Evolutionary conservation across 1,140 invertebrate genomes (phyloP), one percentile per base, ranked within the genome.

Genomic region (Lineus longissimus): DNA sequence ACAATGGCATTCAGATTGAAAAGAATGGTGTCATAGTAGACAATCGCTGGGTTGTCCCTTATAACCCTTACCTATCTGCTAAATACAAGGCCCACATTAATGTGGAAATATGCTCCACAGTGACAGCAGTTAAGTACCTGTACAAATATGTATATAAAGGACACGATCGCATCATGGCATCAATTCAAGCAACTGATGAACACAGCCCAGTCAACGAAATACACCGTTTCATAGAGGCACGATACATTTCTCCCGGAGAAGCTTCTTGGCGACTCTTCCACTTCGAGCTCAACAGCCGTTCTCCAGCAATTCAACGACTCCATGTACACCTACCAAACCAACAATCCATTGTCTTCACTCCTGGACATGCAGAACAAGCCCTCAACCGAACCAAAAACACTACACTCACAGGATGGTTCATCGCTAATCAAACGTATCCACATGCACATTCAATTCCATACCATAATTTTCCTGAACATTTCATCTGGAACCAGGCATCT

Each of bases 71-170:
- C 33, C 33, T 36, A 4, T 36, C 6, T 36, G 33, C 33, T 7
- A 36, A 36, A n/a, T 51, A 51, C 25, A 27, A 51, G 9, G 47
- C 47, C 25, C 47, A 51, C 25, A 51, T 51, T n/a, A 51, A 51
- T 51, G 47, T 51, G 4, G 47, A 51, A 51, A 27, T 51, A 19
- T 19, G n/a, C 25, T 27, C n/a, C 33, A 36, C 33, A 36, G 33
- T 36, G 33, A 36, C 33, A 36, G 33, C 33, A 36, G 33, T 36
- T 15, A 36, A 36, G 33, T 36, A 51, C 25, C 47, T 51, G n/a
- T 51, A 51, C n/a, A 51, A 51, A n/a, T 51, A 51, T n/a, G 25
- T 51, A 19, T 23, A 19, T 9, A 51, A 51, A n/a, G 47, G 47
- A 51, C 47, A 51, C 4, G 47, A 51, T 27, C n/a, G 25, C 6